Evolutionary conservation across 2,113 vertebrate species (phyloP).

Genomic region (Calyptomena viridis): DNA sequence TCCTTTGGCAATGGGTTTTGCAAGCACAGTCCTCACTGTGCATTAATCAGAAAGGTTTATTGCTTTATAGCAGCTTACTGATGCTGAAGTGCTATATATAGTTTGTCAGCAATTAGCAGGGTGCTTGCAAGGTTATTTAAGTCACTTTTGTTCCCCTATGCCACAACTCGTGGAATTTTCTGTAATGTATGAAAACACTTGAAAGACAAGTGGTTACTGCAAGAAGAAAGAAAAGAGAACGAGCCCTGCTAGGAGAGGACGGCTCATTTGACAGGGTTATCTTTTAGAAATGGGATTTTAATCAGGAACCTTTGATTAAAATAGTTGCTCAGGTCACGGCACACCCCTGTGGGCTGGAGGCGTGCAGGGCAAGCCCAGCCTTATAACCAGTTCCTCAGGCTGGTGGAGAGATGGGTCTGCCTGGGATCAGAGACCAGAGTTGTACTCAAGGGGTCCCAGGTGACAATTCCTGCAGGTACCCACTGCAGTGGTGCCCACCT

Average conservation of each 20-base stretch:
- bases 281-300: conserved; percentile 26
- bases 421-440: background rate
- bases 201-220: background rate
- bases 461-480: background rate
- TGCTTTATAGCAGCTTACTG: background rate
- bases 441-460: background rate
- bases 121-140: conserved; percentile 8
- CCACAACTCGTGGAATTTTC: background rate
- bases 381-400: background rate
- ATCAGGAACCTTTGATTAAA: conserved; percentile 21
- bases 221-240: background rate
- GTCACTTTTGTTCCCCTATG: background rate
- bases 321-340: background rate
- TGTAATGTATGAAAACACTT: background rate
- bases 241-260: rapidly evolving
- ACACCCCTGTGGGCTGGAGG: background rate
- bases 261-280: background rate
- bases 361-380: background rate
- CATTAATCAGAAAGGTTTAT: conserved; percentile 20
- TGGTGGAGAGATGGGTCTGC: background rate
- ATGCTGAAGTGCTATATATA: background rate
- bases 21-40: background rate
- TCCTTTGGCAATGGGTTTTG: conserved; percentile 49
- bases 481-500: rapidly evolving
- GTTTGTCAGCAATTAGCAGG: conserved; percentile 28